Evolutionary conservation across 2,797 vertebrate genomes (phyloP), one percentile per base, ranked within the genome.

Genomic region (Iguana delicatissima): DNA sequence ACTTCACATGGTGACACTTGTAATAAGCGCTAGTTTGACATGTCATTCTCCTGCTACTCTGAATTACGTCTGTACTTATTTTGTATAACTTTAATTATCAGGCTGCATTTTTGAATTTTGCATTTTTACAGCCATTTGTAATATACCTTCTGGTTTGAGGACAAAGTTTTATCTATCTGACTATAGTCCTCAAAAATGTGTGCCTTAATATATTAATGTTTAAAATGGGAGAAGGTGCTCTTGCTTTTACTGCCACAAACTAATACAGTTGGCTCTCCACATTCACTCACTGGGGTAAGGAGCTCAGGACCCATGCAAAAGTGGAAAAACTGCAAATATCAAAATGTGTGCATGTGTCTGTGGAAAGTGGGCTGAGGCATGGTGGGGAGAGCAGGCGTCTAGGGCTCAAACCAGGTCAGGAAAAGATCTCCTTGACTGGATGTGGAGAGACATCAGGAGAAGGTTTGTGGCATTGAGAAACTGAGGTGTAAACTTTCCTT

Each of bases 31-130:
- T 74, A 83, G 74, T 59, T 72, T 38, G 9, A 35, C 26, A 7
- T 55, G 20, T 74, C 1, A 52, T 38, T 76, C 79, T 46, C 46
- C n/a, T 81, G 13, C 22, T 80, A 18, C 46, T 88, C 35, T 72
- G 80, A 81, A 72, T 55, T 42, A 3, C 32, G n/a, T n/a, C 50
- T 88, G 32, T 38, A n/a, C 20, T 88, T 81, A 81, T 82, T 88
- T 88, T 82, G 14, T 13, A 35, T 73, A 57, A 55, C n/a, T 72
- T 22, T n/a, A 72, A 88, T 80, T 29, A 46, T 88, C 62, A 38
- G 20, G n/a, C 24, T 86, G 35, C n/a, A 62, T 42, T 59, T 72
- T 81, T 55, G 29, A 55, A n/a, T 86, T 55, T 35, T 24, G 22
- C 14, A 29, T 64, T 62, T 35, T 46, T 26, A 50, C 29, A 85